Percentiles rank a stretch among this genome's conserved stretches.
phyloP scores from a whole-genome alignment of 2,797 vertebrate species.

The Myotis planiceps region DNA sequence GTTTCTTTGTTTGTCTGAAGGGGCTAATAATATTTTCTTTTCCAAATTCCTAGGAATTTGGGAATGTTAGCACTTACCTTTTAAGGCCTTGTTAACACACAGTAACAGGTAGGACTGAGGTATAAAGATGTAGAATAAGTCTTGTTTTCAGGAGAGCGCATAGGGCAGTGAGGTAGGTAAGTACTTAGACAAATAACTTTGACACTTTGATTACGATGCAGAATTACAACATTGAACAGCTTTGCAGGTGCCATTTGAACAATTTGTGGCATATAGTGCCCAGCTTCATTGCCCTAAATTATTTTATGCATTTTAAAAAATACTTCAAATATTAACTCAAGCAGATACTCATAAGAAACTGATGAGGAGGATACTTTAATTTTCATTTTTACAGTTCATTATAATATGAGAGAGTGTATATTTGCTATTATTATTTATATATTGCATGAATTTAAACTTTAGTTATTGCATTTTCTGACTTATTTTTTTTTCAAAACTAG shows the following conservation, averaged over 20 bases:
- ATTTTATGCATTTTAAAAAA: neutral
- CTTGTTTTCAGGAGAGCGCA: neutral
- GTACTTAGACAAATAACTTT: neutral
- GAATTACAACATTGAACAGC: neutral
- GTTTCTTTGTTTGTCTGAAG: neutral
- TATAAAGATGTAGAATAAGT: neutral
- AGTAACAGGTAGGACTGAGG: neutral
- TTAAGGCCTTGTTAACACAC: neutral
- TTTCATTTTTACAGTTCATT: neutral
- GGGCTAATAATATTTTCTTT: neutral
- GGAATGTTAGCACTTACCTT: neutral
- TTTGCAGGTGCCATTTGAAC: neutral
- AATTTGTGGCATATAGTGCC: neutral
- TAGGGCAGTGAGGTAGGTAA: neutral
- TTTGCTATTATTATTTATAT: neutral
- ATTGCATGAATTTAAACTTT: neutral
- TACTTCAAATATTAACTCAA: neutral
- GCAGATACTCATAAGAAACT: neutral
- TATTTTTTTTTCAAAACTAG: neutral
- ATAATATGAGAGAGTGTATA: neutral
- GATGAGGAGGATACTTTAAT: neutral
- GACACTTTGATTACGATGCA: neutral
- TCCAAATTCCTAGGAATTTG: neutral
- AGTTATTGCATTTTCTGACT: neutral
- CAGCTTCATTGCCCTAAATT: neutral